Evolutionary conservation across 2,888 invertebrate species (phyloP), one percentile per base, ranked within the genome.

Genomic region (Epinotia bilunana): DNA sequence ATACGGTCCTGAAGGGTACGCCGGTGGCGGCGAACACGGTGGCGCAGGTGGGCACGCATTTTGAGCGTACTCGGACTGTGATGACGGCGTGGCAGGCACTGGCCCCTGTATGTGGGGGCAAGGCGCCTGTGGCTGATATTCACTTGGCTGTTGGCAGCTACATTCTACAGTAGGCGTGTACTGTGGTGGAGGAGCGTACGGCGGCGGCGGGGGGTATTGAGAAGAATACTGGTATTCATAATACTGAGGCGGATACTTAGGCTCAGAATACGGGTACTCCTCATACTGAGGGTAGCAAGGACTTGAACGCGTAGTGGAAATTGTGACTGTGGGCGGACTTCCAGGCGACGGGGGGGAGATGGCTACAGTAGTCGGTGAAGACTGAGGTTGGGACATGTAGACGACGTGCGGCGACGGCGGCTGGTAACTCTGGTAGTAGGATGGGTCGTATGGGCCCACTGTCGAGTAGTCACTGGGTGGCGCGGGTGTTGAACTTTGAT

Each of bases 331-430:
- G 20, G 82, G 80, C 33, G 77, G 79, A 3, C 81, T 80, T 20
- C 84, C 77, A 3, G 83, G 70, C 28, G 85, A 73, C 4, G 83
- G 80, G 9, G 80, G 80, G 33, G 84, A 79, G 20, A 79, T 76
- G 9, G 80, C 77, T 4, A 82, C 77, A 20, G 84, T 82, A 33
- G 86, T 84, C 1, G 83, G 73, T 0, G 83, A 39, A 39, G 39
- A 72, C 3, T 84, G 76, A 33, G 83, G 79, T n/a, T 64, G 67
- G 6, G 89, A 80, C 49, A 87, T 82, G 76, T 88, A 91, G 61
- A 90, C 78, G 0, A 88, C 80, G 80, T 1, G 87, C 86, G 39
- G 80, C 68, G 74, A 0, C 7, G 71, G 64, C 7, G 74, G 46
- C 3, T n/a, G 55, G 73, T 65, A 53, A 28, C 60, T 60, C 70